phyloP scores from a whole-genome alignment of 1,140 invertebrate species.

The Hyles vespertilio region DNA sequence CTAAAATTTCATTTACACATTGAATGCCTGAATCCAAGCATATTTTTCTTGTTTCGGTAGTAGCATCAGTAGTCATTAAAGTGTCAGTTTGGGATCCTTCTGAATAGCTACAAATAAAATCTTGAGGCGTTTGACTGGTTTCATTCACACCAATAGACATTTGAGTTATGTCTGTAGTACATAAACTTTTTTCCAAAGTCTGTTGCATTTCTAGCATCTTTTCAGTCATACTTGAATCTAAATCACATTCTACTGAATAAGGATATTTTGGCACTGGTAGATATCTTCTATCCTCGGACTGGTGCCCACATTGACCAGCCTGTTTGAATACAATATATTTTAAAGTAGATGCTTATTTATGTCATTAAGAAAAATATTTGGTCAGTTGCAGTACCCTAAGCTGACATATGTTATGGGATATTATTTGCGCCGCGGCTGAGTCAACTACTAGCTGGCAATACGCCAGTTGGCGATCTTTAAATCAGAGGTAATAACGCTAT shows the following conservation, averaged over 20 bases:
- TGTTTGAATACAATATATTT: slow-evolving; percentile 52
- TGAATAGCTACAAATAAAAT: slow-evolving; percentile 45
- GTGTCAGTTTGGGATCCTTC: slow-evolving; percentile 65
- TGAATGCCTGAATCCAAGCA: slow-evolving; percentile 57
- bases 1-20: slow-evolving; percentile 37
- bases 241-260: slow-evolving; percentile 36
- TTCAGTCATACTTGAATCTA: slow-evolving; percentile 41
- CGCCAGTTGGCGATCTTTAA: slow-evolving; percentile 28
- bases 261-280: slow-evolving; percentile 42
- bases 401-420: neutral
- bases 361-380: too few relatives aligned
- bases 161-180: slow-evolving; percentile 53
- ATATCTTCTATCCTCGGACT: slow-evolving; percentile 56
- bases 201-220: slow-evolving; percentile 66
- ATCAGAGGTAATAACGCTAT: slow-evolving; percentile 32
- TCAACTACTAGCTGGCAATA: slow-evolving; percentile 28
- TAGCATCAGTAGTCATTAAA: slow-evolving; percentile 56
- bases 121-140: slow-evolving; percentile 54
- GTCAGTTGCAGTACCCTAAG: neutral
- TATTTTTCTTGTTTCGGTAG: slow-evolving; percentile 59
- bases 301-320: slow-evolving; percentile 68
- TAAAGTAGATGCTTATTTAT: slow-evolving; percentile 10
- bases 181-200: slow-evolving; percentile 54
- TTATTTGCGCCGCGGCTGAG: slow-evolving; percentile 30
- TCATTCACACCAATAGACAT: slow-evolving; percentile 59